A percentile compares a stretch with the other conserved stretches of the same genome.
Evolutionary conservation across 2,113 vertebrate species (phyloP).

Genomic region (rat (Rattus norvegicus)): DNA sequence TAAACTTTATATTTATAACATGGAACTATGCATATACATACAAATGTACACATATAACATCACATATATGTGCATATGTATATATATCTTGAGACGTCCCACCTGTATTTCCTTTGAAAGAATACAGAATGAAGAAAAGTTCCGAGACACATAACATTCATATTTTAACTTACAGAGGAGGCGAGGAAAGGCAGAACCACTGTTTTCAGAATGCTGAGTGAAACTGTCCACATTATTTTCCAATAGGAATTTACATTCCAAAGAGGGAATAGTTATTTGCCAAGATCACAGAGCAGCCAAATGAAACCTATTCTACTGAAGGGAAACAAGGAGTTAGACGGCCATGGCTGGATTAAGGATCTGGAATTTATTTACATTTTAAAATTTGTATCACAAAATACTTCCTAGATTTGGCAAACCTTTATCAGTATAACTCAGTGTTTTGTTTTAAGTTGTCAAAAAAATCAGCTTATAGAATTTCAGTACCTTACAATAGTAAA

Average conservation of each 20-base stretch:
- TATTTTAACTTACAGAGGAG: neutral
- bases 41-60: neutral
- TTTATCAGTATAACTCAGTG: neutral
- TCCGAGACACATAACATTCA: neutral
- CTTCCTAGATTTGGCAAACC: neutral
- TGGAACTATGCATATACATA: neutral
- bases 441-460: neutral
- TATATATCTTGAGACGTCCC: neutral
- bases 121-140: neutral
- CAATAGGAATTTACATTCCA: neutral
- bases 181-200: neutral
- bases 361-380: conserved; percentile 28
- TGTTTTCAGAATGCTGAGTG: neutral
- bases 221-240: neutral
- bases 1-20: neutral
- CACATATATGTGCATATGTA: neutral
- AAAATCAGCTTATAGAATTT: neutral
- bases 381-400: neutral
- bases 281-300: neutral
- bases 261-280: neutral
- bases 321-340: neutral
- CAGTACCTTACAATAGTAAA: neutral
- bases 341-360: neutral
- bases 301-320: neutral
- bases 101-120: neutral